A percentile compares a stretch with the other conserved stretches of the same genome.
Evolutionary conservation across 64 coral and sea anemone genomes (phyloP).

Genomic region (Montipora capricornis): DNA sequence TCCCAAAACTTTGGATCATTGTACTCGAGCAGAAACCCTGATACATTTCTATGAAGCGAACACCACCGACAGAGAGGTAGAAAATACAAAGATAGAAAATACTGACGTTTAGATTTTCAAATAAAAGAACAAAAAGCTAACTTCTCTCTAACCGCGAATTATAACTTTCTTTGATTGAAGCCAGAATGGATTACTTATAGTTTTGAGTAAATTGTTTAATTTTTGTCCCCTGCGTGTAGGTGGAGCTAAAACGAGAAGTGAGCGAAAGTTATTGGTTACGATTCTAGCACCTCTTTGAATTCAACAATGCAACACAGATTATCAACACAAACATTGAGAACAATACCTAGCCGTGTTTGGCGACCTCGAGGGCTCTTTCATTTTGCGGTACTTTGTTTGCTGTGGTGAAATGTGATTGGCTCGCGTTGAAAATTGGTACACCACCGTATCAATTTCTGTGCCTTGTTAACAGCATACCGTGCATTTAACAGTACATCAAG

Average conservation of each 20-base stretch:
- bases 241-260: background rate
- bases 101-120: slow-evolving; percentile 14
- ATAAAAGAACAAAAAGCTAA: slow-evolving; percentile 44
- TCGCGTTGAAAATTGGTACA: slow-evolving; percentile 31
- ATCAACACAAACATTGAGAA: slow-evolving; percentile 44
- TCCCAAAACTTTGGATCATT: background rate
- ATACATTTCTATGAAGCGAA: background rate
- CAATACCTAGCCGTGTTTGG: background rate
- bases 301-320: slow-evolving; percentile 40
- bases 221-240: slow-evolving; percentile 46
- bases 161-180: slow-evolving; percentile 54
- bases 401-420: slow-evolving; percentile 14
- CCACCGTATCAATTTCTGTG: slow-evolving; percentile 46
- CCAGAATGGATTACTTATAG: slow-evolving; percentile 29
- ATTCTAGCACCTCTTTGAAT: slow-evolving; percentile 56
- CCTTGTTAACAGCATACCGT: slow-evolving; percentile 23
- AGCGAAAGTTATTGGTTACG: slow-evolving; percentile 32
- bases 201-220: slow-evolving; percentile 41
- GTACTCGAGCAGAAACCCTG: background rate
- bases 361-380: slow-evolving; percentile 20
- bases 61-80: slow-evolving; percentile 9
- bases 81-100: background rate
- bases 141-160: slow-evolving; percentile 42
- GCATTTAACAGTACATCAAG: slow-evolving; percentile 32
- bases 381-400: slow-evolving; percentile 35